Base-by-base conservation (phyloP, 2,888 invertebrate species). In the Mayetiola destructor region DNA sequence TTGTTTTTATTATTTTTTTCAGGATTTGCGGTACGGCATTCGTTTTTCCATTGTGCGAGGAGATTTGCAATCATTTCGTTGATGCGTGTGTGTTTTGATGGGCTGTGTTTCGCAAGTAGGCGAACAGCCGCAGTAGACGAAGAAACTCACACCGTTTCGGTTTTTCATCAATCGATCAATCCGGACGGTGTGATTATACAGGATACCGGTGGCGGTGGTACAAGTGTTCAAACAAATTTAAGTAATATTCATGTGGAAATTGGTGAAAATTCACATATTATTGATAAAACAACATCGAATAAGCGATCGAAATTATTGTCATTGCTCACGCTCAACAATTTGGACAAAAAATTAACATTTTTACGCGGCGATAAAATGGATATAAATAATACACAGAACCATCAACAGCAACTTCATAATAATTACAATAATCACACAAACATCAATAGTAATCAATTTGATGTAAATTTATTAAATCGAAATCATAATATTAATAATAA, bases 81-180 rank as follows among this genome's bases (percentile, higher is more conserved):
- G 82, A 88, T 88, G 88, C 88, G 88, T 81, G 85, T 88, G 80
- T 88, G 88, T 76, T 87, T 88, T 77, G 87, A 88, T 76, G 82
- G 82, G 78, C 79, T 85, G 77, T 88, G 88, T 84, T 88, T 88
- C 84, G 85, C 87, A 81, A 85, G 86, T 79, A 81, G 81, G 82
- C 84, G 83, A 78, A 82, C 83, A 72, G 79, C 80, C 77, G 80
- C 79, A 27, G 48, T 48, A 80, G 84, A 78, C 79, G 84, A 84
- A 79, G 84, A 84, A 56, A 48, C 48, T 72, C 76, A 77, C 73
- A 76, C 76, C 73, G 69, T 73, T 6, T 48, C 48, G 2, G 48
- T 27, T 4, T 8, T 48, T 9, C 27, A n/a, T n/a, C n/a, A n/a
- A n/a, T n/a, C n/a, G n/a, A n/a, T n/a, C n/a, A n/a, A n/a, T n/a